These are phyloP conservation scores for Hydriomena furcata DNA, from an alignment of 2,888 invertebrate species.

Conservation along the genomic window DNA sequence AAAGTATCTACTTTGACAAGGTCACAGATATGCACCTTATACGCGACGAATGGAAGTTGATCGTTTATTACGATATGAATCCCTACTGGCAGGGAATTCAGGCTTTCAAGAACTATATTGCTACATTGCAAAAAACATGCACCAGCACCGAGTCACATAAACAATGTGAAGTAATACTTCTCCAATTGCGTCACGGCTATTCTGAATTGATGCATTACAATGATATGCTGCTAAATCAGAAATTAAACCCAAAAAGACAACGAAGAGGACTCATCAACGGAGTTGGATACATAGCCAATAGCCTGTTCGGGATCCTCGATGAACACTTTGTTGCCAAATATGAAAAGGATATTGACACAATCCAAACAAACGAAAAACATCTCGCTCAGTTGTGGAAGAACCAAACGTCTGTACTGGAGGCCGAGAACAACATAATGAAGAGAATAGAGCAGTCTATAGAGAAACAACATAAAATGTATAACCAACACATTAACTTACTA, in stretches of 20 bases:
- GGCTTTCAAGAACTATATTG: not conserved
- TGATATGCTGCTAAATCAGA: not conserved
- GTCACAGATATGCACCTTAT: not conserved
- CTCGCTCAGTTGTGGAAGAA: not conserved
- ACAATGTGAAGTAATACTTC: not conserved
- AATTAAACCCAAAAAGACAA: too few relatives aligned
- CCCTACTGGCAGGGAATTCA: not conserved
- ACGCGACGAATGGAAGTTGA: not conserved
- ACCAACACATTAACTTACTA: not conserved
- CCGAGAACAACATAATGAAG: not conserved
- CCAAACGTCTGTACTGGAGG: not conserved
- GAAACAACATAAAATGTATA: not conserved
- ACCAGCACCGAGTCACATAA: not conserved
- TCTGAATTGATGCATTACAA: not conserved
- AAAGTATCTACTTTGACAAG: not conserved
- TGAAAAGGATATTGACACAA: not conserved
- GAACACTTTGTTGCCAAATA: not conserved
- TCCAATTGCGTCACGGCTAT: not conserved
- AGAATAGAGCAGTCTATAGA: not conserved
- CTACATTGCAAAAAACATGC: not conserved
- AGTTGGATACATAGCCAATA: not conserved
- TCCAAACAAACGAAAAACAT: not conserved
- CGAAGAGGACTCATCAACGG: not conserved
- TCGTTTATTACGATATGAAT: not conserved
- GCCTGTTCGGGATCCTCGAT: not conserved